Percentiles rank a stretch among this genome's conserved stretches.
These are phyloP conservation scores for Macroteleia sp. DNA, from an alignment of 2,888 invertebrate genomes.

Conservation along the genomic window DNA sequence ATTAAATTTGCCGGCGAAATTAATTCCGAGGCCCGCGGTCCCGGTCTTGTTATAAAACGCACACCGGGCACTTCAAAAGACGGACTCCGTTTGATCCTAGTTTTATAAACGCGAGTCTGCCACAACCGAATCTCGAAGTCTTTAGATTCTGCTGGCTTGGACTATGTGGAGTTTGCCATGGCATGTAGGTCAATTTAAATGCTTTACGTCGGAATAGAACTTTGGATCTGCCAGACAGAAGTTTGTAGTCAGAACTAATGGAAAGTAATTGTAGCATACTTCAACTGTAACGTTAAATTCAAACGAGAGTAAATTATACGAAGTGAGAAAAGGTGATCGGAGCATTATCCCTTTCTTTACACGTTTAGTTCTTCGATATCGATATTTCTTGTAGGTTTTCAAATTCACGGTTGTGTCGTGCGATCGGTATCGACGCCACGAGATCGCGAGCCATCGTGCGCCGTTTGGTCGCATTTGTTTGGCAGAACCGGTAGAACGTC, in stretches of 20 bases:
- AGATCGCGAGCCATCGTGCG: no score
- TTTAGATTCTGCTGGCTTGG: constrained; percentile 23
- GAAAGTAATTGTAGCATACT: constrained; percentile 18
- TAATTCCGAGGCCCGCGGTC: constrained; percentile 32
- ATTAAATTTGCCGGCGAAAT: constrained; percentile 31
- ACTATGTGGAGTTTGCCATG: constrained; percentile 14
- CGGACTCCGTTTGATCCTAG: constrained; percentile 37
- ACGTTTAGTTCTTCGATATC: no score
- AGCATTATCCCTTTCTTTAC: no score
- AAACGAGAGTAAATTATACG: neutral
- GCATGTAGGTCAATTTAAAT: constrained; percentile 45
- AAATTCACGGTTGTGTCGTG: no score
- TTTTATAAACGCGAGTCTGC: constrained; percentile 20
- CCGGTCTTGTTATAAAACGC: constrained; percentile 26
- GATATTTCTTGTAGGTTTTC: no score
- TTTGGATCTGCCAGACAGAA: neutral
- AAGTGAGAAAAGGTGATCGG: no score
- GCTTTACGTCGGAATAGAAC: constrained; percentile 15
- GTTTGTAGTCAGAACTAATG: constrained; percentile 14
- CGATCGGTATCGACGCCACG: no score
- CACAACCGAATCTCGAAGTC: constrained; percentile 14
- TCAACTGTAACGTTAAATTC: neutral
- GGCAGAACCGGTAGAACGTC: no score
- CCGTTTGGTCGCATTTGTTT: no score
- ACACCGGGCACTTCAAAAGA: constrained; percentile 41